These are phyloP conservation scores for Lamproptera curius DNA, from an alignment of 2,888 invertebrate genomes.

Conservation along the genomic window DNA sequence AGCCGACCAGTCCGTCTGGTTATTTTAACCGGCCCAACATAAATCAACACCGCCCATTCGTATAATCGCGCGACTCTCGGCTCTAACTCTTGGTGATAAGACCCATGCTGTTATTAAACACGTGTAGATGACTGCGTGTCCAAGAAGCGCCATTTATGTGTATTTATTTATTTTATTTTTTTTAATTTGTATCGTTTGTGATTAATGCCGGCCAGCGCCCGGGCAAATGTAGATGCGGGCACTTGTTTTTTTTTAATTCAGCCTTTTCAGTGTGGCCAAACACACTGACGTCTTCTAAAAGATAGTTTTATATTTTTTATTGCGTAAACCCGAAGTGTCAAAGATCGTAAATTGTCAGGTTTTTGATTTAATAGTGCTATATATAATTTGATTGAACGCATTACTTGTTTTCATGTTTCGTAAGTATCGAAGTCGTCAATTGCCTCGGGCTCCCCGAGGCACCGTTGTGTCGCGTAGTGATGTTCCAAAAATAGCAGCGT, in stretches of 20 bases:
- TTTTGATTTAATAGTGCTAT: no score
- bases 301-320: no score
- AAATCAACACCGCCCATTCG: conserved; percentile 57
- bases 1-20: conserved; percentile 66
- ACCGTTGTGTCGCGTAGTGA: no score
- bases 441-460: no score
- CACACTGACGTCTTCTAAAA: no score
- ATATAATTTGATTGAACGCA: no score
- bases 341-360: no score
- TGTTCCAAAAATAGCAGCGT: conserved; percentile 4
- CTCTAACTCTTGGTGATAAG: conserved; percentile 44
- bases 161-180: conserved; percentile 51
- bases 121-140: conserved; percentile 45
- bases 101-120: conserved; percentile 35
- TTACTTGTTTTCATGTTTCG: no score
- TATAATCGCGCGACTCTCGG: conserved; percentile 47
- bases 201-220: conserved; percentile 51
- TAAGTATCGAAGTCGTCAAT: no score
- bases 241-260: conserved; percentile 34
- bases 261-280: conserved; percentile 46
- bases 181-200: conserved; percentile 61
- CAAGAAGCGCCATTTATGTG: conserved; percentile 61
- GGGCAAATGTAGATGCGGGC: conserved; percentile 36
- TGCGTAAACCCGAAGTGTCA: no score
- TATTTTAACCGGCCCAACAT: conserved; percentile 51